A percentile compares a stretch with the other conserved stretches of the same genome.
These are phyloP conservation scores for Hemithea aestivaria DNA, from an alignment of 2,888 invertebrate species.

Conservation along the genomic window DNA sequence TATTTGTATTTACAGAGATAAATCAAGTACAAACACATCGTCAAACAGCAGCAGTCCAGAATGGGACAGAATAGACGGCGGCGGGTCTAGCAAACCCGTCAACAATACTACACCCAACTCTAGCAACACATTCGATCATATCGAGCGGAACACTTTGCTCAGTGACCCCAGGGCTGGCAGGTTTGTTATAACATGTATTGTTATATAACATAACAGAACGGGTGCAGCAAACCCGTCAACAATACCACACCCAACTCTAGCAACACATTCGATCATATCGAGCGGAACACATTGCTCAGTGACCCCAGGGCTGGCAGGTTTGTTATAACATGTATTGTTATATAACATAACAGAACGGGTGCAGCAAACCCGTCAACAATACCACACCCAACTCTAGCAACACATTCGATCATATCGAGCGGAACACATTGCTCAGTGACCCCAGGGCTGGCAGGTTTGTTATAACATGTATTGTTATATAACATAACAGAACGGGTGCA, in stretches of 20 bases:
- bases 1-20: too few species aligned
- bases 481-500: slow-evolving; percentile 34
- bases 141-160: slow-evolving; percentile 82
- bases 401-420: slow-evolving; percentile 83
- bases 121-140: slow-evolving; percentile 80
- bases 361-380: slow-evolving; percentile 35
- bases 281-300: slow-evolving; percentile 81
- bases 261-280: slow-evolving; percentile 82
- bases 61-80: slow-evolving; percentile 63
- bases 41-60: slow-evolving; percentile 57
- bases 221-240: slow-evolving; percentile 36
- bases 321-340: slow-evolving; percentile 1
- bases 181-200: slow-evolving; percentile 31
- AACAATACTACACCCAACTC: slow-evolving; percentile 22
- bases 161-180: slow-evolving; percentile 83
- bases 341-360: slow-evolving; percentile 25
- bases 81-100: slow-evolving; percentile 38
- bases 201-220: slow-evolving; percentile 17
- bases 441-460: slow-evolving; percentile 80
- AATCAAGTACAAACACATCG: slow-evolving; percentile 45
- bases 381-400: slow-evolving; percentile 29
- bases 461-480: slow-evolving; percentile 1
- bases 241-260: slow-evolving; percentile 24
- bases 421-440: slow-evolving; percentile 82
- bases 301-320: slow-evolving; percentile 82